Evolutionary conservation across 2,797 vertebrate genomes (phyloP).

Genomic region (Gadopsis bispinosus): DNA sequence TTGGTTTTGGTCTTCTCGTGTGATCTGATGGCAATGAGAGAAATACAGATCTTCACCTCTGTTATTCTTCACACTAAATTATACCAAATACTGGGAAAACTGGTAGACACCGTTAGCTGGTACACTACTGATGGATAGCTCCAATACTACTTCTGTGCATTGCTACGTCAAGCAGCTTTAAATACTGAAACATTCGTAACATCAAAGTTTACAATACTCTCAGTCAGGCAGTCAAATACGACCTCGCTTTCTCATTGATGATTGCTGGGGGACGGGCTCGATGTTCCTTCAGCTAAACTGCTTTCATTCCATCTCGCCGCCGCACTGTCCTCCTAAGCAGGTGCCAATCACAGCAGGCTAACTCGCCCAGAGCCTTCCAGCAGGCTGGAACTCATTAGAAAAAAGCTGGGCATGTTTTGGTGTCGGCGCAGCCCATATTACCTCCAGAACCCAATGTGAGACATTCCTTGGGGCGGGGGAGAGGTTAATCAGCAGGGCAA

Average conservation of each 20-base stretch:
- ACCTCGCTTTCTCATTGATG: conserved; percentile 25
- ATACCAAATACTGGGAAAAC: neutral
- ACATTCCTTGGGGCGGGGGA: conserved; percentile 72
- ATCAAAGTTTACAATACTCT: conserved; percentile 27
- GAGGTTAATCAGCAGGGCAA: conserved; percentile 79
- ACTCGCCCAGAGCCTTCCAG: conserved; percentile 62
- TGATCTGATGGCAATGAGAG: neutral
- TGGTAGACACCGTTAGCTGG: neutral
- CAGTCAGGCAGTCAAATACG: conserved; percentile 13
- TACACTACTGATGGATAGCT: neutral
- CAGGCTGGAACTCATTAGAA: conserved; percentile 79
- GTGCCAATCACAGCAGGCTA: conserved; percentile 73
- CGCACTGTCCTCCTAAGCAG: conserved; percentile 58
- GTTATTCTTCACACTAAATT: neutral
- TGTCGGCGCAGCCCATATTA: conserved; percentile 57
- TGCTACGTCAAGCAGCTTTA: neutral
- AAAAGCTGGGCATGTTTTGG: conserved; percentile 67
- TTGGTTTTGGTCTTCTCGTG: neutral
- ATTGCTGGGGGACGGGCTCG: conserved; percentile 19
- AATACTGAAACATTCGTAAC: conserved; percentile 9
- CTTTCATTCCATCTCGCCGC: conserved; percentile 48
- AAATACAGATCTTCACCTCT: neutral
- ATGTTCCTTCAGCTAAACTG: conserved; percentile 15
- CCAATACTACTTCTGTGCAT: neutral
- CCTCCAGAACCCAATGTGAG: conserved; percentile 73